Evolutionary conservation across 2,888 invertebrate genomes (phyloP).

Genomic region (Cheilosia vernalis): DNA sequence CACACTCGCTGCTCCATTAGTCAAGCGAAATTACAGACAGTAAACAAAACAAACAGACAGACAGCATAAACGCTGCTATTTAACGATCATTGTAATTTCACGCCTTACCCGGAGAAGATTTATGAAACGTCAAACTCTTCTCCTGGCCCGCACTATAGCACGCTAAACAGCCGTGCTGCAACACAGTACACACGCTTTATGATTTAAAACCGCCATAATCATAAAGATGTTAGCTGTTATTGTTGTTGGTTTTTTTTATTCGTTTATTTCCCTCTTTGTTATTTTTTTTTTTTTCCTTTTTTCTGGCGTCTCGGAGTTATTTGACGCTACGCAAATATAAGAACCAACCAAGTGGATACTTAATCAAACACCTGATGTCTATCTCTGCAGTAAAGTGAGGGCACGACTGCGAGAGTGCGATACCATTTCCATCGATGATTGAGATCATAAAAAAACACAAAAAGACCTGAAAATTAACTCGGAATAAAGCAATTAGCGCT

Average conservation of each 20-base stretch:
- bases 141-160: conserved; percentile 15
- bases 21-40: conserved; percentile 73
- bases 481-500: conserved; percentile 52
- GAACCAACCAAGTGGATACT: conserved; percentile 50
- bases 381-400: conserved; percentile 10
- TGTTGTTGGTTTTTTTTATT: conserved; percentile 50
- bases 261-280: conserved; percentile 20
- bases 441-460: conserved; percentile 35
- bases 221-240: conserved; percentile 73
- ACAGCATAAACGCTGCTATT: conserved; percentile 74
- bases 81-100: conserved; percentile 75
- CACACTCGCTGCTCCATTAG: conserved; percentile 61
- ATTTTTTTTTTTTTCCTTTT: conserved; percentile 26
- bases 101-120: conserved; percentile 70
- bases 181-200: conserved; percentile 63
- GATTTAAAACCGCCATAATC: conserved; percentile 74
- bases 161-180: conserved; percentile 41
- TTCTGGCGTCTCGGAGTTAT: conserved; percentile 28
- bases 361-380: conserved; percentile 60
- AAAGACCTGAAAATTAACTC: conserved; percentile 4
- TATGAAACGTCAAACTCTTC: conserved; percentile 73
- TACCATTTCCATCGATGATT: conserved; percentile 19
- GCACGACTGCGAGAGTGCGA: not conserved
- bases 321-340: conserved; percentile 64
- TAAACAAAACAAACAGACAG: conserved; percentile 75